Evolutionary conservation across 2,888 invertebrate species (phyloP).

Genomic region (Yponomeuta malinellus): DNA sequence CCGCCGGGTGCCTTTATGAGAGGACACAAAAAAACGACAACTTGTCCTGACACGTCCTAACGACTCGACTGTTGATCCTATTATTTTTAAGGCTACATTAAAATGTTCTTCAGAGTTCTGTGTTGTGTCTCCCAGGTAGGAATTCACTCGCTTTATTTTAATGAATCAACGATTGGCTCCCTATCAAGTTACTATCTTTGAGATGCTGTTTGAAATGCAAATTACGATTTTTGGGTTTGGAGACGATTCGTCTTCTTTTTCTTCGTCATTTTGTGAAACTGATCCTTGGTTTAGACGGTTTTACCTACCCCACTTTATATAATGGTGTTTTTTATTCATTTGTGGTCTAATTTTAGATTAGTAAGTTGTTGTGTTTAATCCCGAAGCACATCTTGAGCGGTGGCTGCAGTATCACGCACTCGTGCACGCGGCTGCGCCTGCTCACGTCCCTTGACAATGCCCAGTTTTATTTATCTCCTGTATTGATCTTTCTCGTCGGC

Average conservation of each 20-base stretch:
- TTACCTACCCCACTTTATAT: too few relatives aligned
- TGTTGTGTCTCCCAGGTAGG: slow-evolving; percentile 37
- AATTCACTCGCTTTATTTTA: slow-evolving; percentile 41
- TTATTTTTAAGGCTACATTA: slow-evolving; percentile 44
- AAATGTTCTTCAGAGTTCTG: slow-evolving; percentile 2
- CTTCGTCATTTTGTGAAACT: neutral
- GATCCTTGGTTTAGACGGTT: neutral
- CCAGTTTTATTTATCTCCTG: slow-evolving; percentile 58
- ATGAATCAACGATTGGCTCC: slow-evolving; percentile 49
- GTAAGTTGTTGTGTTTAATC: neutral
- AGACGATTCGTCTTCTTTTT: neutral
- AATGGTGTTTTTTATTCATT: too few relatives aligned
- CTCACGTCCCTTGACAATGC: slow-evolving; percentile 46
- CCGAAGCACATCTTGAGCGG: neutral
- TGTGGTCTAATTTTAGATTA: too few relatives aligned
- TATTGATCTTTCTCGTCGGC: slow-evolving; percentile 56
- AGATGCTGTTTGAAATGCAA: slow-evolving; percentile 9
- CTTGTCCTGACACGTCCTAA: slow-evolving; percentile 68
- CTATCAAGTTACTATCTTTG: slow-evolving; percentile 37
- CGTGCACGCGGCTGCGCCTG: slow-evolving; percentile 18
- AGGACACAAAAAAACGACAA: slow-evolving; percentile 46
- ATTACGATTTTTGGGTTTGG: neutral
- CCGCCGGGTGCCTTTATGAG: slow-evolving; percentile 42
- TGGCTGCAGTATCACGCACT: slow-evolving; percentile 1
- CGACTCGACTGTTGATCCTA: slow-evolving; percentile 62